Conservation (phyloP, 1,140 invertebrate species). For the Arion vulgaris region DNA sequence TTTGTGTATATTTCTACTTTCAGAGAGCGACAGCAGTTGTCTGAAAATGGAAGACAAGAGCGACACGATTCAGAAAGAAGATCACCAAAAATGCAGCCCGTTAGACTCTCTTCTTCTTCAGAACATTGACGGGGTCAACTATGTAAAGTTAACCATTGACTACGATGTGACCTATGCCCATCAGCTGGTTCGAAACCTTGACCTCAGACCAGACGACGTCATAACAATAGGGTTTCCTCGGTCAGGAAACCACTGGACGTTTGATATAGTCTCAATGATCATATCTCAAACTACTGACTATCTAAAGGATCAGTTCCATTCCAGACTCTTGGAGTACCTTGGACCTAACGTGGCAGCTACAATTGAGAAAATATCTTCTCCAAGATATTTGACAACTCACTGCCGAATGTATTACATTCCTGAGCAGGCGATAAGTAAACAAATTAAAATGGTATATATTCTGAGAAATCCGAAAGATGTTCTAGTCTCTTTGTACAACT, state of each 20-base stretch:
- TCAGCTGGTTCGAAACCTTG: not conserved
- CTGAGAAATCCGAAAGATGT: slow-evolving; percentile 10
- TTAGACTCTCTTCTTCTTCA: not conserved
- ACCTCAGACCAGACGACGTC: not conserved
- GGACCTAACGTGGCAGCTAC: not conserved
- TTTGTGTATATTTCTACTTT: too few relatives aligned
- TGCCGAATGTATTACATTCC: not conserved
- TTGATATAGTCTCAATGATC: not conserved
- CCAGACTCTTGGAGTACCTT: not conserved
- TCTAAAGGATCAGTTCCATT: not conserved
- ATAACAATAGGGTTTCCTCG: not conserved
- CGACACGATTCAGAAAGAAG: too few relatives aligned
- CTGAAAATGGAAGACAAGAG: too few relatives aligned
- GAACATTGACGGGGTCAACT: not conserved
- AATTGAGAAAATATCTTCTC: not conserved
- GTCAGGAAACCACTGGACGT: slow-evolving; percentile 17
- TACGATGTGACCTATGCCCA: not conserved
- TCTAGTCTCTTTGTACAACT: not conserved
- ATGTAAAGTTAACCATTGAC: not conserved
- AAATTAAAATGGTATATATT: not conserved
- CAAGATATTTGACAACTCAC: not conserved
- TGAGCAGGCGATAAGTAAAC: not conserved
- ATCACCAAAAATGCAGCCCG: not conserved
- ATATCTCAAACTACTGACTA: not conserved
- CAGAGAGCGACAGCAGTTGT: too few relatives aligned